Base-by-base conservation (phyloP, 2,888 invertebrate species). In the Hipparchia semele region DNA sequence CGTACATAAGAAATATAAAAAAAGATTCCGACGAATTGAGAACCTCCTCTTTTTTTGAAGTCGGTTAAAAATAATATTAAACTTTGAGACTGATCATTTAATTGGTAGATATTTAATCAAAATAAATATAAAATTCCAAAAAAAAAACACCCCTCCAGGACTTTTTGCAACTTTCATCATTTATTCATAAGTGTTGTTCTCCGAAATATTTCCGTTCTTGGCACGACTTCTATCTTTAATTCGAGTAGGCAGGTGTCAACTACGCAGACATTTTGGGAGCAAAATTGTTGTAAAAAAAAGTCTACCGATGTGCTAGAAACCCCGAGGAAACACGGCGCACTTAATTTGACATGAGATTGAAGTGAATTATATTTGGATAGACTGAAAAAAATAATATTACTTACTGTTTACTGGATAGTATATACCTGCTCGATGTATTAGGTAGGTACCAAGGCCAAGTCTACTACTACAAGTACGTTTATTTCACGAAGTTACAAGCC, bases 161-260 rank as follows among this genome's bases (percentile, higher is more conserved):
- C 39, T 13, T 49, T 49, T 53, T 53, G 53, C 4, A 56, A 46
- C 45, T 56, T 13, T 10, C 6, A 58, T 67, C 56, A 23, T 67
- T 67, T 67, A 67, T 67, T 58, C 58, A 67, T 58, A 58, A 67
- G 56, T 23, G 56, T 46, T 45, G 45, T 23, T 58, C 56, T 56
- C 45, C 51, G 46, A 54, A 67, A 45, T 5, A 13, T 56, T 60
- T 13, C 9, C 56, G 56, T 13, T 23, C 46, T 39, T 46, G 46
- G 56, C 56, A 13, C 46, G 58, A 9, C 58, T 67, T 58, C 39
- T 56, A 58, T 67, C 54, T 56, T 67, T 46, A 46, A 67, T 67
- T 67, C 45, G 13, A 58, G 56, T 6, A 23, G 56, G 45, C 67
- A 67, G 67, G 67, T 67, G 67, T 67, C 67, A 66, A 23, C 62